Percentiles rank a stretch among this genome's conserved stretches.
Evolutionary conservation across 2,113 vertebrate genomes (phyloP).

Genomic region (Perca fluviatilis): DNA sequence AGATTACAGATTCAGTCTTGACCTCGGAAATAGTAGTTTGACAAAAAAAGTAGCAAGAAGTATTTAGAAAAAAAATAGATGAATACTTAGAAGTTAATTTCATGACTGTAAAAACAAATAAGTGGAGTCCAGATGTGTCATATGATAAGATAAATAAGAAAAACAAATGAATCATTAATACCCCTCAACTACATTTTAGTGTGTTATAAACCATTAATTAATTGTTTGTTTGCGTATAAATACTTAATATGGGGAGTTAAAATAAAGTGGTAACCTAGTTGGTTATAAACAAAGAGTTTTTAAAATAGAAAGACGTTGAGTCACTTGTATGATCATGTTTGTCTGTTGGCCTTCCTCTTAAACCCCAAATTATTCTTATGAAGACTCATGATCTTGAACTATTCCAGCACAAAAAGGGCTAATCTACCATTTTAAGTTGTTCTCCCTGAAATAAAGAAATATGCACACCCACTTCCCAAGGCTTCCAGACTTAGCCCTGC

Average conservation of each 20-base stretch:
- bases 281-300: neutral
- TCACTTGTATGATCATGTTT: neutral
- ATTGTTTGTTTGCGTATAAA: neutral
- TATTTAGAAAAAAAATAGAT: neutral
- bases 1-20: neutral
- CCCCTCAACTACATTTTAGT: neutral
- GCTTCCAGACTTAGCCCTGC: conserved; percentile 71
- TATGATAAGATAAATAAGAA: neutral
- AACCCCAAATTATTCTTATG: conserved; percentile 21
- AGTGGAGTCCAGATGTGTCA: neutral
- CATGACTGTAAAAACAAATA: too few relatives aligned
- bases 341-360: conserved; percentile 10
- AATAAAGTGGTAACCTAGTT: neutral
- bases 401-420: conserved; percentile 65
- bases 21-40: neutral
- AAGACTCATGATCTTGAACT: conserved; percentile 60
- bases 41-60: neutral
- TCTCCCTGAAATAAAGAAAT: conserved; percentile 76
- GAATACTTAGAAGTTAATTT: neutral
- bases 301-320: conserved; percentile 9
- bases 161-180: neutral
- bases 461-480: conserved; percentile 84
- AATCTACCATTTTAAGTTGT: conserved; percentile 71
- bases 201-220: neutral
- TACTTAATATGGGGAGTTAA: neutral